Base-by-base conservation (phyloP, 1,140 invertebrate species). In the Whitmania pigra region DNA sequence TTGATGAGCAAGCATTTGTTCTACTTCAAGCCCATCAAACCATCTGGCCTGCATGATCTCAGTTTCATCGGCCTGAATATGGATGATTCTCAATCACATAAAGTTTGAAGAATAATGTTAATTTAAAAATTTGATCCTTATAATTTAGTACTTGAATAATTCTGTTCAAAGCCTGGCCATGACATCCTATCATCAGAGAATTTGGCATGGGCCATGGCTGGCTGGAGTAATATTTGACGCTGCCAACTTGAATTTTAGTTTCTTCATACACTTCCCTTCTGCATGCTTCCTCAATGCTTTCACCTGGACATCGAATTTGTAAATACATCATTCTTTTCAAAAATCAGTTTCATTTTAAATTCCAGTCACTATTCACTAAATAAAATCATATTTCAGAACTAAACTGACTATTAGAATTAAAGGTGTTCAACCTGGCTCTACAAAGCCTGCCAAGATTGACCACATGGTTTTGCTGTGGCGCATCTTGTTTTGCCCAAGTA, bases 201-300 rank as follows among this genome's bases (percentile, higher is more conserved):
- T 82, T 82, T 49, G 85, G 85, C 75, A 86, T 84, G 9, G 86
- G 85, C 86, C 86, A 87, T 53, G 86, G 84, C 76, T 87, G 86
- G 69, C 83, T 85, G 13, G 81, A 82, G 71, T 85, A 80, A 74
- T 86, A 86, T 36, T 82, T 76, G 22, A 87, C 81, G n/a, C 78
- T 73, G 7, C 81, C 80, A 13, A 85, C 83, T 63, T 83, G 81
- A 15, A 87, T 76, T n/a, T 85, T 86, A 73, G 84, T 83, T 79
- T 87, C 86, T 77, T 87, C 86, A 29, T 84, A 83, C 1, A 87
- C 83, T 78, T 87, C 86, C 67, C 86, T 76, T 57, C 80, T 73
- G n/a, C 85, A 84, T 40, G 84, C 83, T 72, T 85, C 83, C 74
- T 86, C 84, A 43, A 87, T 76, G 40, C 80, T 82, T 79, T 87